These are phyloP conservation scores for Xenopus borealis DNA, from an alignment of 2,113 vertebrate species.

Conservation along the genomic window DNA sequence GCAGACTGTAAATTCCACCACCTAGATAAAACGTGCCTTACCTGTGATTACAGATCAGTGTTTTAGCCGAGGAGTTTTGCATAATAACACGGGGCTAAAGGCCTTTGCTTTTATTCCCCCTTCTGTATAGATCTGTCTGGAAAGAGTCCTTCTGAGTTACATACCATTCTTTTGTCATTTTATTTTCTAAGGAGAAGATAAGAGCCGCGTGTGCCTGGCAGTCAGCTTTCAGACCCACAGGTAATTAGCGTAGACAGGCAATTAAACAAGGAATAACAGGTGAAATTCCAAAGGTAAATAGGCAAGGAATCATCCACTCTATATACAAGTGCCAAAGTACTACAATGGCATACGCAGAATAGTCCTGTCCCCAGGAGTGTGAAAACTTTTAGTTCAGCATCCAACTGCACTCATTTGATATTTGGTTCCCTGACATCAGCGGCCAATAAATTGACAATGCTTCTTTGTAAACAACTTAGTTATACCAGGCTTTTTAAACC, in stretches of 20 bases:
- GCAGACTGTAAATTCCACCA: neutral
- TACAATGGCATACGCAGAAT: too few species aligned
- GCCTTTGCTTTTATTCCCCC: neutral
- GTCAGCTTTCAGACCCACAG: neutral
- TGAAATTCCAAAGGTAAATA: neutral
- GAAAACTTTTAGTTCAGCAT: too few species aligned
- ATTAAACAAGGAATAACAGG: neutral
- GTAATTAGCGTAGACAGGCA: neutral
- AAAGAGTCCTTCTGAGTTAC: neutral
- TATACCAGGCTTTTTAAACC: too few species aligned
- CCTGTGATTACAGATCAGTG: neutral
- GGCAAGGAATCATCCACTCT: neutral
- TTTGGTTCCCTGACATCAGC: too few species aligned
- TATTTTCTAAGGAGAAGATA: neutral
- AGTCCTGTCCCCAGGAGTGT: too few species aligned
- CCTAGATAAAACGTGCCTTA: constrained; percentile 6
- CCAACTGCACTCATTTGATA: too few species aligned
- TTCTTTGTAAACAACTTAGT: too few species aligned
- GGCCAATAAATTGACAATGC: too few species aligned
- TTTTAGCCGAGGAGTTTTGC: neutral
- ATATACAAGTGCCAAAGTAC: neutral
- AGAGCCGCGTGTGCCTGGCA: neutral
- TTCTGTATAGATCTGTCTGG: constrained; percentile 1
- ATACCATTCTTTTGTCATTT: neutral
- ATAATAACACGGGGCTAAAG: neutral